These are phyloP conservation scores for Acanthaster planci DNA, from an alignment of 35 echinoderm and acorn worm species.

Conservation along the genomic window DNA sequence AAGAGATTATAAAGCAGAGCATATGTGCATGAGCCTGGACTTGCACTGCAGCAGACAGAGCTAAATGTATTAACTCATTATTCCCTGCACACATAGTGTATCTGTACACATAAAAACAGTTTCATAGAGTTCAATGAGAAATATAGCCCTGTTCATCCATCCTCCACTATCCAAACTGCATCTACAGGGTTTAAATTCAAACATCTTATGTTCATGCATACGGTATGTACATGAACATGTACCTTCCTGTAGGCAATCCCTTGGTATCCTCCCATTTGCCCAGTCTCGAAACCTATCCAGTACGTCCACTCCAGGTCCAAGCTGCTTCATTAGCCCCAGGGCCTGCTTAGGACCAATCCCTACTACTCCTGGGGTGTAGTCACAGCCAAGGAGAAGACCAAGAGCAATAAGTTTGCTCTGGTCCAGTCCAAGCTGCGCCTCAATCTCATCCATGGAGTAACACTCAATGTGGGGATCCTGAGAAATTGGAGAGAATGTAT, in stretches of 20 bases:
- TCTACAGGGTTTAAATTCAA: no score
- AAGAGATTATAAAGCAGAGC: no score
- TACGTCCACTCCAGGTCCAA: slow-evolving; percentile 38
- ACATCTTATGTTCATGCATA: no score
- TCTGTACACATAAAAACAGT: no score
- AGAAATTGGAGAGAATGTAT: not conserved
- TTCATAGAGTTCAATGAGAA: no score
- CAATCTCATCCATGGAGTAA: slow-evolving; percentile 80
- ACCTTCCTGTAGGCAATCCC: not conserved
- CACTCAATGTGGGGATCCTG: slow-evolving; percentile 86
- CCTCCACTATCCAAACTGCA: no score
- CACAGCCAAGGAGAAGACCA: slow-evolving; percentile 82
- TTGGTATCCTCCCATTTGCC: slow-evolving; percentile 14
- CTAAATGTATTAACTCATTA: no score
- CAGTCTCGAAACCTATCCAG: slow-evolving; percentile 72
- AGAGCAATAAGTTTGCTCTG: slow-evolving; percentile 67
- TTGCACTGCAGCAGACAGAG: no score
- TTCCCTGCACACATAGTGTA: no score
- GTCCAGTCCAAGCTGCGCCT: slow-evolving; percentile 50
- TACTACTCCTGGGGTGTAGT: slow-evolving; percentile 85
- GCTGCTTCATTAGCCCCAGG: slow-evolving; percentile 51
- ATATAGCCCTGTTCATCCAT: no score
- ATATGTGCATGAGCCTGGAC: no score
- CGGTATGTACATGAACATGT: not conserved
- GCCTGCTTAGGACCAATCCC: slow-evolving; percentile 81